Evolutionary conservation across 2,888 invertebrate genomes (phyloP).

Genomic region (Cerastis rubricosa): DNA sequence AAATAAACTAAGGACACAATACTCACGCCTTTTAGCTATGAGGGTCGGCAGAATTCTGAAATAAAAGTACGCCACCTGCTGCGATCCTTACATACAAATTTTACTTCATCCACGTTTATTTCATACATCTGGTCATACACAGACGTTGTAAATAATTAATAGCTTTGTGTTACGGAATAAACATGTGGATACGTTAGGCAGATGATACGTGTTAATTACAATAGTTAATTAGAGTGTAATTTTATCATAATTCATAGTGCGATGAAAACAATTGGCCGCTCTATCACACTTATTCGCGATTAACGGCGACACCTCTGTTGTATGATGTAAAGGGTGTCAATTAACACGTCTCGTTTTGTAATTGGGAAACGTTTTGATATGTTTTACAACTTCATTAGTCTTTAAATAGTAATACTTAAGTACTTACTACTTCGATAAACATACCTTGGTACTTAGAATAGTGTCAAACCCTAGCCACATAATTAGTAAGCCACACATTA

Average conservation of each 20-base stretch:
- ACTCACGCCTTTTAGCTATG: background rate
- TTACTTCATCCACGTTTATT: background rate
- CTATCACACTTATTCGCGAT: conserved; percentile 50
- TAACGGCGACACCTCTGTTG: conserved; percentile 39
- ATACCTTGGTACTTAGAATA: background rate
- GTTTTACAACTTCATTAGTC: conserved; percentile 28
- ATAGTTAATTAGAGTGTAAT: conserved; percentile 49
- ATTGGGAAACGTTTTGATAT: conserved; percentile 17
- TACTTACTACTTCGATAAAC: background rate
- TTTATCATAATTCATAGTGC: conserved; percentile 47
- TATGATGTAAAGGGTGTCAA: conserved; percentile 38
- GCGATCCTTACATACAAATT: background rate
- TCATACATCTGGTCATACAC: background rate
- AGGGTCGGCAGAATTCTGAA: conserved; percentile 7
- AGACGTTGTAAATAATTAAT: conserved; percentile 2
- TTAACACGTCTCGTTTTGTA: conserved; percentile 34
- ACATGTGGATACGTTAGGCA: conserved; percentile 30
- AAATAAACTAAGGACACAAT: background rate
- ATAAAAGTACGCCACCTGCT: background rate
- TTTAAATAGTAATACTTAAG: background rate
- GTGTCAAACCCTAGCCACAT: conserved; percentile 18
- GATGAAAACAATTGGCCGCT: conserved; percentile 56
- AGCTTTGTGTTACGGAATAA: conserved; percentile 29
- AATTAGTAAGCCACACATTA: conserved; percentile 39
- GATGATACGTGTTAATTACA: conserved; percentile 52